phyloP scores from a whole-genome alignment of 2,888 invertebrate species.

The Lumbricus terrestris region DNA sequence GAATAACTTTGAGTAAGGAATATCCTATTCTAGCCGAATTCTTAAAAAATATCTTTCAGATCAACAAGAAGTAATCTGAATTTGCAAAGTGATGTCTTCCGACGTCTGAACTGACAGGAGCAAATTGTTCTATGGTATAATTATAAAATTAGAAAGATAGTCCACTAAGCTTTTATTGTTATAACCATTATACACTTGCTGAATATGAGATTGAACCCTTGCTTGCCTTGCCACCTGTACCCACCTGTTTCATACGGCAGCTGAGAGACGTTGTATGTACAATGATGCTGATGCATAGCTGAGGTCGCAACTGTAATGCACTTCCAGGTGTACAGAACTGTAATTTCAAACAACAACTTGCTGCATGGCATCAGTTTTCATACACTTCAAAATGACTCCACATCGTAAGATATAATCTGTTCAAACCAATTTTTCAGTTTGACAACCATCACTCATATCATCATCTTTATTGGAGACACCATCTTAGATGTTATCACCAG shows the following conservation, averaged over 20 bases:
- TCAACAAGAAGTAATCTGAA: background rate
- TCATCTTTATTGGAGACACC: background rate
- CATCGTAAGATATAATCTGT: background rate
- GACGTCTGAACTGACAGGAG: background rate
- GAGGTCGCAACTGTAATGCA: constrained; percentile 66
- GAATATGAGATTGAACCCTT: background rate
- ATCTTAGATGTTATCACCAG: background rate
- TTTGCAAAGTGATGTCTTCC: background rate
- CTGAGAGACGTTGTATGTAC: constrained; percentile 75
- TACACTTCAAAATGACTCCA: no score
- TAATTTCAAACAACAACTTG: constrained; percentile 44
- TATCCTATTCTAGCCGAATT: no score
- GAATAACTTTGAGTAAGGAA: background rate
- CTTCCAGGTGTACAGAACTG: constrained; percentile 73
- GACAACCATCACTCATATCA: background rate
- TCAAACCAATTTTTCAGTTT: background rate
- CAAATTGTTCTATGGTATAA: background rate
- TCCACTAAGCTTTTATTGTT: background rate
- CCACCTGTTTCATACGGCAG: constrained; percentile 70
- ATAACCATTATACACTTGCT: background rate
- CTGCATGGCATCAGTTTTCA: background rate
- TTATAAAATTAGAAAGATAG: background rate
- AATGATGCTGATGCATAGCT: constrained; percentile 73
- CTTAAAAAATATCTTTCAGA: background rate
- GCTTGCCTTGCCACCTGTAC: background rate